Evolutionary conservation across 1,140 invertebrate genomes (phyloP), one percentile per base, ranked within the genome.

Genomic region (Trigoniulus corallinus): DNA sequence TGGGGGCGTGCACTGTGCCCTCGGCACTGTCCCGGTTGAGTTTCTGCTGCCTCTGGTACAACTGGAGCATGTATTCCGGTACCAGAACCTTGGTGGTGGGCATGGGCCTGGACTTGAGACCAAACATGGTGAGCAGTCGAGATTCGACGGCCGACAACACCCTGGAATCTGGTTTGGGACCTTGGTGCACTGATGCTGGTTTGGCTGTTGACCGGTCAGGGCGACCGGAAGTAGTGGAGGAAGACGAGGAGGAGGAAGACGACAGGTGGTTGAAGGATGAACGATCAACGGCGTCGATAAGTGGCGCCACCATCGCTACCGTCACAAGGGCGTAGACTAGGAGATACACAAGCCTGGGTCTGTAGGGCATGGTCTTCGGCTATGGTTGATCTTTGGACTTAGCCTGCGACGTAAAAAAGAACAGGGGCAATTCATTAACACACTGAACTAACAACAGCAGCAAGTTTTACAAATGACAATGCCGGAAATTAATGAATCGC

Each of bases 51-150:
- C 72, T 71, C 47, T 61, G 47, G 65, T 88, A 88, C 53, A 91
- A 71, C 59, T 82, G 72, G 62, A 78, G 74, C 73, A 91, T 77
- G 47, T 80, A 81, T 56, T 80, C 75, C 29, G 87, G 86, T 59
- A 91, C 76, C 29, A 72, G 63, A 48, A 73, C 64, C 57, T 73
- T 68, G 25, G 68, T 62, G 50, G 61, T 64, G 7, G 68, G 67
- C 53, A 65, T 68, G 2, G 78, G 77, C 58, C 77, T 70, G 56
- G 72, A 73, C 53, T 74, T 74, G 59, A 88, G 72, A 39, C 84
- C 84, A 59, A 88, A 75, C 61, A 86, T 64, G 55, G 79, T 73
- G 53, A 88, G 72, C 37, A 91, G 70, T 56, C 69, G 78, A 29
- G 73, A 67, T 62, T 84, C 80, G 52, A 83, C 69, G 57, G 72